Evolutionary conservation across 1,140 invertebrate genomes (phyloP).

Genomic region (Metaphire vulgaris): DNA sequence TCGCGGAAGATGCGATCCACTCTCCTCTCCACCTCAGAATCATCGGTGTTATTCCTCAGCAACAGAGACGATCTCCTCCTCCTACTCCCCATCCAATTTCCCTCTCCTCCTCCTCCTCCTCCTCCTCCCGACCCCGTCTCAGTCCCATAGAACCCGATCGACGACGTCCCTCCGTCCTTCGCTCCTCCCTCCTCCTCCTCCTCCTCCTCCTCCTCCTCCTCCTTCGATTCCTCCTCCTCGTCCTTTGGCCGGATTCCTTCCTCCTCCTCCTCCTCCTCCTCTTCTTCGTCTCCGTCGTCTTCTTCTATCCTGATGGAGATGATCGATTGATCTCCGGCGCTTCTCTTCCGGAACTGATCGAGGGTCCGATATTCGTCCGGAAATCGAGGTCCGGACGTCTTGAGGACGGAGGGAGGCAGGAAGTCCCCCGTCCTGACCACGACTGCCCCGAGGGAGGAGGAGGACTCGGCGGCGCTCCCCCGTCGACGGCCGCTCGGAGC

Average conservation of each 20-base stretch:
- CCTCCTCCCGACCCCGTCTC: not conserved
- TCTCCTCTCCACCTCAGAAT: constrained; percentile 26
- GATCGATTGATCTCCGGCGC: constrained; percentile 22
- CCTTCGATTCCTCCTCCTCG: constrained; percentile 14
- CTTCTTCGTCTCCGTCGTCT: constrained; percentile 23
- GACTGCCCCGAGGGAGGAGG: too few species aligned
- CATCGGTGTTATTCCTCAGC: constrained; percentile 28
- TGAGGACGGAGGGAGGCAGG: not conserved
- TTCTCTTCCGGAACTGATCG: constrained; percentile 20
- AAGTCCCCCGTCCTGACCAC: too few species aligned
- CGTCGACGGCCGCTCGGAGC: constrained; percentile 9
- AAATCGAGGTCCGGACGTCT: not conserved
- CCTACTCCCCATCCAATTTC: too few species aligned
- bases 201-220: not conserved
- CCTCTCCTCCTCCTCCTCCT: too few species aligned
- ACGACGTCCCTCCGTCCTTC: not conserved
- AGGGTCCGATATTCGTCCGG: not conserved
- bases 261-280: constrained; percentile 13
- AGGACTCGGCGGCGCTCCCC: not conserved
- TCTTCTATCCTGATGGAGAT: constrained; percentile 22
- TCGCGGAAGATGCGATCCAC: constrained; percentile 24
- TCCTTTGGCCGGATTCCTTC: too few species aligned
- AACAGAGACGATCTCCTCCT: constrained; percentile 18
- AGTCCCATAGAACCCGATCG: not conserved
- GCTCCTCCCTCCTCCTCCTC: not conserved